Evolutionary conservation across 2,113 vertebrate species (phyloP).

Genomic region (Phaethon lepturus): DNA sequence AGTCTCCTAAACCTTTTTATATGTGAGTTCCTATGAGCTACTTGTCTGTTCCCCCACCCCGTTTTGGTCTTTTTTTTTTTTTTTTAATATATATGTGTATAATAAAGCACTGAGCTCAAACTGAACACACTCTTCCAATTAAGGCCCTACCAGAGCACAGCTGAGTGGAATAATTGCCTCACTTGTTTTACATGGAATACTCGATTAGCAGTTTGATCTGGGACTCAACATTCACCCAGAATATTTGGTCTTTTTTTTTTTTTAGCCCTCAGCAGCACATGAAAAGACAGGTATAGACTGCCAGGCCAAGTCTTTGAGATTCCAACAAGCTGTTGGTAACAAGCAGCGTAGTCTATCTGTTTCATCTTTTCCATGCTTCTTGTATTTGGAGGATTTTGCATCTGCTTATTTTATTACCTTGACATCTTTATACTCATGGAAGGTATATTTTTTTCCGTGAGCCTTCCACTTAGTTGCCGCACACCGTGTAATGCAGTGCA

Average conservation of each 20-base stretch:
- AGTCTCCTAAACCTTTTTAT: conserved; percentile 32
- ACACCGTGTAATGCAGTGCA: conserved; percentile 52
- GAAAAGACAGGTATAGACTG: neutral
- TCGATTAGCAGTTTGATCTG: conserved; percentile 67
- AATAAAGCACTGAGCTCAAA: conserved; percentile 66
- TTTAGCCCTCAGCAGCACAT: conserved; percentile 1
- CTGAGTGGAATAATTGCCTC: conserved; percentile 65
- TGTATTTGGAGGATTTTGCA: conserved; percentile 58
- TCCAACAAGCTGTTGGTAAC: neutral
- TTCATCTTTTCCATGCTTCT: conserved; percentile 57
- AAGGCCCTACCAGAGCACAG: conserved; percentile 62
- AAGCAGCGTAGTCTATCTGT: neutral
- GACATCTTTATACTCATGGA: conserved; percentile 55
- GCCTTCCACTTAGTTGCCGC: conserved; percentile 70
- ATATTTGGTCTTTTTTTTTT: neutral
- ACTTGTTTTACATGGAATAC: conserved; percentile 72
- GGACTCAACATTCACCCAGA: conserved; percentile 20
- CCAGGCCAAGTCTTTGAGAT: neutral
- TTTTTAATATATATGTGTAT: neutral
- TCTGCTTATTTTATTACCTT: conserved; percentile 62
- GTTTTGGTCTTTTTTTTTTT: neutral
- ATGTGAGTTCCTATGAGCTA: conserved; percentile 15
- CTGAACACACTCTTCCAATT: conserved; percentile 69
- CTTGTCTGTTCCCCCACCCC: neutral
- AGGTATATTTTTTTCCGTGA: conserved; percentile 50